Evolutionary conservation across 2,888 invertebrate species (phyloP), one percentile per base, ranked within the genome.

Genomic region (Cerastis rubricosa): DNA sequence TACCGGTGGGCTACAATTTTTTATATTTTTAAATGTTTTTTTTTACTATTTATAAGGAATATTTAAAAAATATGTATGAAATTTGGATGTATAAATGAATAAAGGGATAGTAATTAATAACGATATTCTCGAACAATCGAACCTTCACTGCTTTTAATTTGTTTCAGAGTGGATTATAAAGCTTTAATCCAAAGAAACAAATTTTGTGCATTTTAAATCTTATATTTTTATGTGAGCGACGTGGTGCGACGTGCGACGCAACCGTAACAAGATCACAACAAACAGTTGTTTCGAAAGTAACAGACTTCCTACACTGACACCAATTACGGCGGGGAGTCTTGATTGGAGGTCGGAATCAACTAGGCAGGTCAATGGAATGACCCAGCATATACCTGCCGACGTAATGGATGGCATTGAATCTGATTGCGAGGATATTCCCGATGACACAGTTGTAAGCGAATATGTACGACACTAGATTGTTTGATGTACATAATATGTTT

Each of bases 351-450:
- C 75, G 65, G 72, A 76, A 78, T 86, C 76, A 86, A 86, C 45
- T 86, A 74, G 29, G 71, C 65, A 51, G 78, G 78, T 84, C 86
- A 85, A 82, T 78, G 35, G n/a, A 70, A 51, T 82, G 25, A 76
- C 47, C 57, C 54, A 67, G 54, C 54, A 47, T 47, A 45, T 59
- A 35, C 25, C 47, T 45, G 71, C 47, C 51, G 29, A 69, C 51
- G 63, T 78, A 71, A 77, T 69, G 12, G 11, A 29, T 57, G 71
- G 54, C 85, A 84, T 54, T 82, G 85, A 80, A 80, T 66, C 12
- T 14, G 76, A 71, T 63, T 49, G 51, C 69, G 70, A 64, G 74
- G 64, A 43, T 49, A 35, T 61, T 40, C 49, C 40, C 68, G 25
- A 17, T 40, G 22, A 12, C 61, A 57, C 49, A 35, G 40, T 35